phyloP scores from a whole-genome alignment of 2,113 vertebrate species.

The Percina caprodes region DNA sequence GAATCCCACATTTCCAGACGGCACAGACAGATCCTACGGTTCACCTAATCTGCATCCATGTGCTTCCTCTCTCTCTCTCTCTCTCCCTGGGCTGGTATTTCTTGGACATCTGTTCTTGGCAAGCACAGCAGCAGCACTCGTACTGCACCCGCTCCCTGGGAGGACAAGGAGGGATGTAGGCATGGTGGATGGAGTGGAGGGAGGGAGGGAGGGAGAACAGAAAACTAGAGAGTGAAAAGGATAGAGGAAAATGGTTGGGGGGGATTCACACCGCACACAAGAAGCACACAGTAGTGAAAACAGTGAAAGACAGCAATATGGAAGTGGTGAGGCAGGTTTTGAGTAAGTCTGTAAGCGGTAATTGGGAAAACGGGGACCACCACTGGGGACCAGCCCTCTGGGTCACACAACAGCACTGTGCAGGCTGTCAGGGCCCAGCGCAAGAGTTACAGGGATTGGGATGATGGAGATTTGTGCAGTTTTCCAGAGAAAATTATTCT shows the following conservation, averaged over 20 bases:
- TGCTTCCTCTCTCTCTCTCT: slow-evolving; percentile 68
- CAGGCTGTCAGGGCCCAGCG: slow-evolving; percentile 54
- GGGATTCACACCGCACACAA: slow-evolving; percentile 33
- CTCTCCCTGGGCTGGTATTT: slow-evolving; percentile 77
- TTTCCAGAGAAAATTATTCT: slow-evolving; percentile 51
- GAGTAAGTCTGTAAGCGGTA: slow-evolving; percentile 67
- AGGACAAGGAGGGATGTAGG: slow-evolving; percentile 72
- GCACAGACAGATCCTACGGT: slow-evolving; percentile 74
- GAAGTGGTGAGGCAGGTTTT: slow-evolving; percentile 57
- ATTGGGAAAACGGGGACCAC: slow-evolving; percentile 73
- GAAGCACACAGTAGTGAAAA: slow-evolving; percentile 50
- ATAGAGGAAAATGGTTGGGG: slow-evolving; percentile 2
- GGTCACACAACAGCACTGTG: slow-evolving; percentile 67
- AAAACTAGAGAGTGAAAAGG: slow-evolving; percentile 61
- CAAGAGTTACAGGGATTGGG: slow-evolving; percentile 45
- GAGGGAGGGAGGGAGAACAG: slow-evolving; percentile 46
- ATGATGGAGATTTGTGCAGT: slow-evolving; percentile 54
- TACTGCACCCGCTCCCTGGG: slow-evolving; percentile 70
- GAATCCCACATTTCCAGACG: slow-evolving; percentile 76
- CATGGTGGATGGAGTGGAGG: slow-evolving; percentile 46
- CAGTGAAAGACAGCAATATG: slow-evolving; percentile 63
- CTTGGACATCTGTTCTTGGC: slow-evolving; percentile 86
- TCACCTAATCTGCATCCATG: slow-evolving; percentile 80
- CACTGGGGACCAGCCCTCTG: slow-evolving; percentile 69
- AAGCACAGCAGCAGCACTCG: slow-evolving; percentile 67